Evolutionary conservation across 2,888 invertebrate species (phyloP).

Genomic region (Tinea semifulvella): DNA sequence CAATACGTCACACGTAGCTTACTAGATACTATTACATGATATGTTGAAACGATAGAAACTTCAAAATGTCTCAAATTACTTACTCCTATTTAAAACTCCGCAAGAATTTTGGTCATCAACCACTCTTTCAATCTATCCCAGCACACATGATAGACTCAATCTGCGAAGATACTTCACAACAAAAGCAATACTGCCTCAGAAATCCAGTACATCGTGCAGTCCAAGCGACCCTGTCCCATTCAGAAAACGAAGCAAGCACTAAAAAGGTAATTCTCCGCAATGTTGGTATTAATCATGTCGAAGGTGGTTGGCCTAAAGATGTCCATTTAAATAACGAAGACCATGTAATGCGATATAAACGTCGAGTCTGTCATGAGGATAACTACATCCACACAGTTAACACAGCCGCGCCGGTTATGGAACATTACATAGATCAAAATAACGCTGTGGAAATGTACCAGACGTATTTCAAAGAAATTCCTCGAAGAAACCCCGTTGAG

Average conservation of each 20-base stretch:
- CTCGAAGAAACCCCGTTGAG: constrained; percentile 58
- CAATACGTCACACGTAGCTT: not conserved
- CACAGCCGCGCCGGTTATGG: constrained; percentile 63
- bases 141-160: constrained; percentile 51
- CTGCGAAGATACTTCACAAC: constrained; percentile 38
- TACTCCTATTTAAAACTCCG: constrained; percentile 59
- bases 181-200: constrained; percentile 51
- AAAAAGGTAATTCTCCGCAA: constrained; percentile 61
- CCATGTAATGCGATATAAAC: constrained; percentile 74
- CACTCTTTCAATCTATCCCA: constrained; percentile 50
- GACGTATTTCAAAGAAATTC: constrained; percentile 72
- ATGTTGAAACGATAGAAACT: not conserved
- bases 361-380: constrained; percentile 84
- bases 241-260: constrained; percentile 69
- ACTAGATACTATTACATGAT: constrained; percentile 8
- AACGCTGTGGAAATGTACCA: constrained; percentile 84
- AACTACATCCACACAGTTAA: constrained; percentile 72
- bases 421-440: constrained; percentile 77
- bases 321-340: constrained; percentile 72
- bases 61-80: constrained; percentile 7
- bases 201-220: constrained; percentile 60
- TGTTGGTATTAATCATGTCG: constrained; percentile 76
- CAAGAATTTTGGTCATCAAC: constrained; percentile 56
- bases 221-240: constrained; percentile 52
- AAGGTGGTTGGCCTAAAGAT: constrained; percentile 89